Base-by-base conservation (phyloP, 1,140 invertebrate genomes). In the Brachionus asplanchnoidis region DNA sequence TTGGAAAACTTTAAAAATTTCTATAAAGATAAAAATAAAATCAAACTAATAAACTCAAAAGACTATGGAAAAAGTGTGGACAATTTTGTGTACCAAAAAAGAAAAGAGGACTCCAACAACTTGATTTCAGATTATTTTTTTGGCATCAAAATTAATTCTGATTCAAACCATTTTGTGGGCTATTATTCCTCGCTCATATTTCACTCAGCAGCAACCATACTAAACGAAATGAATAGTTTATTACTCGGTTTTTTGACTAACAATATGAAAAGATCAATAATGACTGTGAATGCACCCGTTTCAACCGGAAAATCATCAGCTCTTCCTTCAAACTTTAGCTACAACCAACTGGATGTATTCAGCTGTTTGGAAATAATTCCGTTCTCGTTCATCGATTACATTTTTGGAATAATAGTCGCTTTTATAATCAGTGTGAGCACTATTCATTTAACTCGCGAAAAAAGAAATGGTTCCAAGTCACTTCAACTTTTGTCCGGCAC, bases 321-420 rank as follows among this genome's bases (percentile, higher is more conserved):
- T 23, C 17, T 56, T 12, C 40, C 36, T 9, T 42, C 32, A 36
- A 70, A 53, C 28, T 32, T 46, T 26, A 68, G 26, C 23, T 28
- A 17, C 11, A 17, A 46, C 9, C 12, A 53, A 26, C 42, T 84
- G 8, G 17, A 68, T 50, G n/a, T 84, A 36, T 28, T 84, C 17
- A 68, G 50, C 36, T 84, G 82, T 36, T 14, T 84, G 23, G 82
- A 84, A 46, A 40, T 53, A 32, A 70, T 84, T 44, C 82, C 82
- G 5, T 68, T 84, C 32, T 84, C 82, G 8, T 68, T 84, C 12
- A 53, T 84, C 3, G 60, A 70, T 73, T 84, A 32, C 42, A 70
- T 84, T 14, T 50, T 44, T 20, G 36, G 26, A 14, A 84, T 84
- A 17, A 32, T 84, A 53, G 14, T 68, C 12, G 40, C 82, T 36